Evolutionary conservation across 2,888 invertebrate species (phyloP), one percentile per base, ranked within the genome.

Genomic region (Halictus ligatus): DNA sequence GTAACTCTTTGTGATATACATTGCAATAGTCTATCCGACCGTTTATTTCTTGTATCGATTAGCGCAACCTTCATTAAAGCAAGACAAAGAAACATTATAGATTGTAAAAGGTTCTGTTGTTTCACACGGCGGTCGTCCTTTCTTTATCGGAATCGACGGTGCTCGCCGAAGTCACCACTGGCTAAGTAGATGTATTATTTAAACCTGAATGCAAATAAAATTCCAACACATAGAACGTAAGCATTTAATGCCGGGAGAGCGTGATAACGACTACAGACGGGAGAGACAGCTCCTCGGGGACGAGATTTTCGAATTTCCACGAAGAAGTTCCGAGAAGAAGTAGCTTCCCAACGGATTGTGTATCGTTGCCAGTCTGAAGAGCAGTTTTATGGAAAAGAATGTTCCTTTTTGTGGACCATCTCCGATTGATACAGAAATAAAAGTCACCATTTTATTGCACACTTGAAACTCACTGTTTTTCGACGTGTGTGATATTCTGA

Each of bases 1-100:
- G 95, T 95, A 94, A 95, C 94, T 94, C 93, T 94, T 94, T 95
- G 95, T 95, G 95, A 95, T 95, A 94, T 94, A 95, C 93, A 95
- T 94, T 95, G 95, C 95, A 95, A 95, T 95, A 95, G 95, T 95
- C 94, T 94, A 94, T 92, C 92, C 92, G 92, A 94, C 91, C 92
- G 92, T 93, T 92, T 92, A 93, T 94, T 93, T 94, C 93, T 94
- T 94, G 93, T 94, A 94, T 93, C 93, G 92, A 93, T 92, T 93
- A 93, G 92, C 94, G 93, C 92, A 92, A 92, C 92, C 92, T 93
- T 94, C 90, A 92, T 92, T 89, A 89, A 90, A 91, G 92, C 90
- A 92, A 92, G 86, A 90, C 89, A 91, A 89, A 90, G 88, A 90
- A 90, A 89, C 90, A 91, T 89, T 71, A 71, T 71, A 71, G 40